Evolutionary conservation across 2,888 invertebrate species (phyloP), one percentile per base, ranked within the genome.

Genomic region (Drosophila maculinotata): DNA sequence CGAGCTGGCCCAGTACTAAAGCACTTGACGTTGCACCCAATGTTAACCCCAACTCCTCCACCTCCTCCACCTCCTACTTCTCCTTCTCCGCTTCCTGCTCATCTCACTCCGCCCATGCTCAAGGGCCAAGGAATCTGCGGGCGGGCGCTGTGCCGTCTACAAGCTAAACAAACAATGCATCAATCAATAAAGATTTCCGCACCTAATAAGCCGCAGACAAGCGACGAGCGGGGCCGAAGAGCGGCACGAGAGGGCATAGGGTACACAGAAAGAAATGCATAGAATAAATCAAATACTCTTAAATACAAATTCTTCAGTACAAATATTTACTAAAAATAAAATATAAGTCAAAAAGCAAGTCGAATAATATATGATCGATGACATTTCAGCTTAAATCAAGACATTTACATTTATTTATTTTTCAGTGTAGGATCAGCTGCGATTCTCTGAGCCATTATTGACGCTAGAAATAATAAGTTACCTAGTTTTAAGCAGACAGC

Each of bases 181-280:
- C 83, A 83, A 88, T 87, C 88, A 85, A 87, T 87, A 87, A 87
- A 87, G 88, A 87, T 88, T 88, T 87, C 88, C 85, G 79, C 88
- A 88, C 87, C 87, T 87, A 81, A 87, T 83, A 83, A 81, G 87
- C 82, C 77, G 62, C 80, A 66, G 79, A 75, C 75, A 66, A 58
- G 64, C 71, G 65, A n/a, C 56, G 53, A 15, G 14, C 9, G 35
- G 4, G n/a, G 38, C 10, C 7, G 3, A 1, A 0, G 15, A 15
- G 35, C 4, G 36, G 36, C 17, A 7, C 17, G 30, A 12, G 12
- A 5, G 8, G 26, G 44, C 0, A 1, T 3, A 5, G 25, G 31
- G 12, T 44, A 45, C 45, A 45, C 45, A 9, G 20, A 4, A 5
- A 45, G 9, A 41, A 44, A 28, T 10, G 28, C 7, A 28, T n/a